Evolutionary conservation across 2,113 vertebrate genomes (phyloP).

Genomic region (Labeo catla): DNA sequence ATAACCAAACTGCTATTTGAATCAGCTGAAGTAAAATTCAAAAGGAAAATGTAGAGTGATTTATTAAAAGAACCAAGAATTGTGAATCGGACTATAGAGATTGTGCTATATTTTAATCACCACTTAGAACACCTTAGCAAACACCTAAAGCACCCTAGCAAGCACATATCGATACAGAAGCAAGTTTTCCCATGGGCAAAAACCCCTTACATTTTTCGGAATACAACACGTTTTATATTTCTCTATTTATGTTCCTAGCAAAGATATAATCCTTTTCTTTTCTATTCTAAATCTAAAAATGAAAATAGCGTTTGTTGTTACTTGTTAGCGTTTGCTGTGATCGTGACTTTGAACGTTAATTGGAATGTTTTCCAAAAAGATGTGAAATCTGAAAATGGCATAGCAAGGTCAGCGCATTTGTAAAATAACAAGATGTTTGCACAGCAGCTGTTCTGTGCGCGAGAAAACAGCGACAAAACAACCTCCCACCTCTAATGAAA

Average conservation of each 20-base stretch:
- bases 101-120: not conserved
- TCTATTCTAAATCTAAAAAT: not conserved
- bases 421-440: constrained; percentile 31
- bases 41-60: not conserved
- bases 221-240: not conserved
- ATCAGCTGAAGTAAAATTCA: not conserved
- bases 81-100: not conserved
- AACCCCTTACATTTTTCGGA: not conserved
- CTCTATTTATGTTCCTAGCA: not conserved
- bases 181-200: not conserved
- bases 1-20: not conserved
- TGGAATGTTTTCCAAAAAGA: constrained; percentile 21
- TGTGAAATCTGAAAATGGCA: constrained; percentile 21
- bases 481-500: constrained; percentile 24
- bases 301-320: not conserved
- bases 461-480: not conserved
- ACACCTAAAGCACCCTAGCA: not conserved
- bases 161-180: not conserved
- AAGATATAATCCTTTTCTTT: not conserved
- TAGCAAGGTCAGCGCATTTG: not conserved
- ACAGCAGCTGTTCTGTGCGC: not conserved
- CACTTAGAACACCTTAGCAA: not conserved
- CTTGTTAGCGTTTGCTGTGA: not conserved
- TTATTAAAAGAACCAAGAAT: not conserved
- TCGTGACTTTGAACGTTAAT: not conserved